These are phyloP conservation scores for Hyperoodon ampullatus DNA, from an alignment of 2,113 vertebrate species.

Conservation along the genomic window DNA sequence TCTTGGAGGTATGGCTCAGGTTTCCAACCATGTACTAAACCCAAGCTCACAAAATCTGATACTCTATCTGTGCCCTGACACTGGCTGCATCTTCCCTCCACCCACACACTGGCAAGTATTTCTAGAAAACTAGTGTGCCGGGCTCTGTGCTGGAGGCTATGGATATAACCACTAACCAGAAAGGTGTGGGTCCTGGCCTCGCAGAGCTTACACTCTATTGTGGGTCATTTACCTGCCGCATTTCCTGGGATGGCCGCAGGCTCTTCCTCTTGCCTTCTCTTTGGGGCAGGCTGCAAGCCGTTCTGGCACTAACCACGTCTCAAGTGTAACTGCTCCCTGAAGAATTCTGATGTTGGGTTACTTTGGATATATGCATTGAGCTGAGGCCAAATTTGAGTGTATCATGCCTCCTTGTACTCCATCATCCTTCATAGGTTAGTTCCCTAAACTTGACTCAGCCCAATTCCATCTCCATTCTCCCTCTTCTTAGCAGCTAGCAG, in stretches of 20 bases:
- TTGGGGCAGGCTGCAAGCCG: not conserved
- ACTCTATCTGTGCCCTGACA: not conserved
- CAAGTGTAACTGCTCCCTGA: not conserved
- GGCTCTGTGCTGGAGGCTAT: no score
- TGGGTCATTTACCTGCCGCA: no score
- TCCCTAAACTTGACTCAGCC: not conserved
- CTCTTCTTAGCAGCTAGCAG: not conserved
- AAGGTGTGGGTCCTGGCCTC: not conserved
- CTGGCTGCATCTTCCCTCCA: not conserved
- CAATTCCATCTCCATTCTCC: not conserved
- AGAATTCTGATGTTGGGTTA: not conserved
- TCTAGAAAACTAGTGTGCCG: not conserved
- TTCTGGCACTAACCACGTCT: not conserved
- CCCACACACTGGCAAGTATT: not conserved
- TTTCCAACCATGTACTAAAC: not conserved
- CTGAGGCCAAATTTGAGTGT: not conserved
- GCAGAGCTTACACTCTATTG: not conserved
- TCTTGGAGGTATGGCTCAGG: not conserved
- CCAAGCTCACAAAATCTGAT: not conserved
- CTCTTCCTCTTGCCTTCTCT: not conserved
- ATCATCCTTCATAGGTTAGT: not conserved
- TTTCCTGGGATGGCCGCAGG: not conserved
- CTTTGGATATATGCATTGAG: not conserved
- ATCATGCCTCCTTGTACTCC: not conserved
- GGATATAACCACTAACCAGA: no score